A percentile compares a stretch with the other conserved stretches of the same genome.
phyloP scores from a whole-genome alignment of 1,140 invertebrate species.

The Lepeophtheirus salmonis region DNA sequence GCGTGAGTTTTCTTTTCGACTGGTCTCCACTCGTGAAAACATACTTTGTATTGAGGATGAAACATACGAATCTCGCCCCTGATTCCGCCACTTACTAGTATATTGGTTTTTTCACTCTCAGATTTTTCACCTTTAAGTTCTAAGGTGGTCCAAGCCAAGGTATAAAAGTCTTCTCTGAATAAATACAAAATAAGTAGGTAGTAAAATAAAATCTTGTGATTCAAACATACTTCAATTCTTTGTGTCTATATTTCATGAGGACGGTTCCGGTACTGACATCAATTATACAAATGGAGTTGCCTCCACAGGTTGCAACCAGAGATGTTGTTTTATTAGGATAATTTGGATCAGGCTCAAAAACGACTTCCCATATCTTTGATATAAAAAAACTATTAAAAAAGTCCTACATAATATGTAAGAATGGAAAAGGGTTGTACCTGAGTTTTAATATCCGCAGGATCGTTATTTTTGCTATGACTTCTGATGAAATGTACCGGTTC shows the following conservation, averaged over 20 bases:
- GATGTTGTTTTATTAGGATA: constrained; percentile 25
- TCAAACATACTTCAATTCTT: constrained; percentile 21
- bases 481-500: constrained; percentile 25
- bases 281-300: constrained; percentile 33
- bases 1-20: constrained; percentile 21
- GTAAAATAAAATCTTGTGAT: background rate
- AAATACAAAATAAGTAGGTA: background rate
- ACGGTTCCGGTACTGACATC: constrained; percentile 31
- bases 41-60: constrained; percentile 20
- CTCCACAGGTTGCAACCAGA: constrained; percentile 33
- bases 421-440: constrained; percentile 22
- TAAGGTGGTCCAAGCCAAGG: constrained; percentile 31
- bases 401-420: background rate
- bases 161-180: constrained; percentile 28
- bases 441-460: constrained; percentile 26
- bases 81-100: constrained; percentile 31
- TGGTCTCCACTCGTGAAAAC: constrained; percentile 17
- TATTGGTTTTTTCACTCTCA: constrained; percentile 23
- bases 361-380: constrained; percentile 31
- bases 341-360: constrained; percentile 30
- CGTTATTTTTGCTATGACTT: constrained; percentile 27
- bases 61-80: constrained; percentile 25
- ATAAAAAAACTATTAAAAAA: background rate
- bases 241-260: constrained; percentile 30
- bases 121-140: constrained; percentile 18